Percentiles rank a stretch among this genome's conserved stretches.
phyloP scores from a whole-genome alignment of 2,888 invertebrate genomes.

The Melinaea marsaeus region DNA sequence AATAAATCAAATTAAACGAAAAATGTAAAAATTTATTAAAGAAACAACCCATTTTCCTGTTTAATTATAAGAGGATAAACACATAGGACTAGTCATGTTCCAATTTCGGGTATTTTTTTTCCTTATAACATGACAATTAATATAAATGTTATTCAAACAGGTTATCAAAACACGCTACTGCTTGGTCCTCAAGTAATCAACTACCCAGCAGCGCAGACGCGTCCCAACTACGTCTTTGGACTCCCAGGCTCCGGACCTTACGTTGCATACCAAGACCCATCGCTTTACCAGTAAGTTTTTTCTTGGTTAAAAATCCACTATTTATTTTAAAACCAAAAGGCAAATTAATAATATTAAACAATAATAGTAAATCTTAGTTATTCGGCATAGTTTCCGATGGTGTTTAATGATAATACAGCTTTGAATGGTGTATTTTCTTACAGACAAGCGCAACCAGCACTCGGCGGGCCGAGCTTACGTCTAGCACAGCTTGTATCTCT shows the following conservation, averaged over 20 bases:
- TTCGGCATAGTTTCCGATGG: not conserved
- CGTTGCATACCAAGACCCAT: slow-evolving; percentile 52
- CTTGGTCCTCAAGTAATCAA: slow-evolving; percentile 50
- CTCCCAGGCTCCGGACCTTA: slow-evolving; percentile 48
- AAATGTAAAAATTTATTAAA: too few relatives aligned
- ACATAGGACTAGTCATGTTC: too few relatives aligned
- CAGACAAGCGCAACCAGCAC: slow-evolving; percentile 18
- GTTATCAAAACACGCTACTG: slow-evolving; percentile 60
- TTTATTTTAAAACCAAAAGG: too few relatives aligned
- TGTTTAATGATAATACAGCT: not conserved
- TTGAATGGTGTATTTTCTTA: too few relatives aligned
- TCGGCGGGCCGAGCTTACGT: slow-evolving; percentile 17
- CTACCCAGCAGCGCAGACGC: slow-evolving; percentile 39
- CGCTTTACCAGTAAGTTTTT: slow-evolving; percentile 49
- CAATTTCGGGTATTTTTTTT: too few relatives aligned
- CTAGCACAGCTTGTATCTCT: slow-evolving; percentile 42
- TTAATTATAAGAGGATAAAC: too few relatives aligned
- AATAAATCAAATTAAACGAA: not conserved
- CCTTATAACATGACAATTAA: not conserved
- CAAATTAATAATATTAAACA: not conserved
- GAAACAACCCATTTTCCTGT: too few relatives aligned
- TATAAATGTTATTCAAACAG: slow-evolving; percentile 33
- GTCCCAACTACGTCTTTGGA: slow-evolving; percentile 44
- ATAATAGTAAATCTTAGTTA: not conserved
- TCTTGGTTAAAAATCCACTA: too few relatives aligned